phyloP scores from a whole-genome alignment of 2,113 vertebrate genomes.

The Struthio camelus region DNA sequence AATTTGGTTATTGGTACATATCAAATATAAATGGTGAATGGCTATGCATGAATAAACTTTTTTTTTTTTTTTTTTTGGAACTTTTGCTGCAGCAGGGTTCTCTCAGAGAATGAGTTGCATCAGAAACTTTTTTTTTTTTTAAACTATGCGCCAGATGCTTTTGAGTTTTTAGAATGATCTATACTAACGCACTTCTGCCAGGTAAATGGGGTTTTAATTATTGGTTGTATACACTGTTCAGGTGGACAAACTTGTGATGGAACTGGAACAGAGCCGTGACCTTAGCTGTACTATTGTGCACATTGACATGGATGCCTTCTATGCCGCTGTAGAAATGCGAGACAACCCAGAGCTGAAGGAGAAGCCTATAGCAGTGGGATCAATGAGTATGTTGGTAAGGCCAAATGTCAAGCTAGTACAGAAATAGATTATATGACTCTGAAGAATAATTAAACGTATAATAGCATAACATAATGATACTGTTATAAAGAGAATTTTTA shows the following conservation, averaged over 20 bases:
- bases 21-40: not conserved
- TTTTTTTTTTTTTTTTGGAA: not conserved
- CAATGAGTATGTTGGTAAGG: slow-evolving; percentile 94
- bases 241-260: slow-evolving; percentile 82
- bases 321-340: slow-evolving; percentile 96
- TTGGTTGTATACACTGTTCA: slow-evolving; percentile 45
- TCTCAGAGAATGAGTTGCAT: not conserved
- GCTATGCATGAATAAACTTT: not conserved
- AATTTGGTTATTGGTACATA: not conserved
- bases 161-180: not conserved
- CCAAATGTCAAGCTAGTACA: not conserved
- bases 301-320: slow-evolving; percentile 98
- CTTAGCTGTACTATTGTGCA: slow-evolving; percentile 89
- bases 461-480: not conserved
- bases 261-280: slow-evolving; percentile 85
- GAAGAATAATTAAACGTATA: not conserved
- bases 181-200: not conserved
- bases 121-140: not conserved
- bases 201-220: not conserved
- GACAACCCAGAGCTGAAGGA: slow-evolving; percentile 91
- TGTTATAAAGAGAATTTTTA: not conserved
- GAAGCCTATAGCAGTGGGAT: slow-evolving; percentile 94
- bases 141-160: not conserved
- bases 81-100: not conserved
- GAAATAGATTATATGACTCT: not conserved